Conservation (phyloP, 2,113 vertebrate genomes). For the Hydropotes inermis region DNA sequence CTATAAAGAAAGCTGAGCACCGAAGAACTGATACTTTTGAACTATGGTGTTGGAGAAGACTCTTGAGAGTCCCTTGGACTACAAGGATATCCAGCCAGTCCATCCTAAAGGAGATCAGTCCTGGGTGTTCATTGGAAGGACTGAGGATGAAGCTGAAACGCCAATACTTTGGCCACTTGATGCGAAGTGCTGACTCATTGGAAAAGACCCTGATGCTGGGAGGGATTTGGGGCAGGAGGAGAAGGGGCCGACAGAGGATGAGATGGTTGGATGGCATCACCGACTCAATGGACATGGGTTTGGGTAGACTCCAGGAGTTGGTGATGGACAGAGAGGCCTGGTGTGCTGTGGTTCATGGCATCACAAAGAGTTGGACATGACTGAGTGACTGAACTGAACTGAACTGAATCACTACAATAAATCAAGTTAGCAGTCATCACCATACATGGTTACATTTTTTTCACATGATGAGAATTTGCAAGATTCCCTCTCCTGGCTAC, state of each 20-base stretch:
- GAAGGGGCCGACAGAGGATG: neutral
- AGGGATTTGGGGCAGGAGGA: neutral
- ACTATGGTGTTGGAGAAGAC: too few relatives aligned
- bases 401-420: neutral
- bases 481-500: neutral
- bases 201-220: neutral
- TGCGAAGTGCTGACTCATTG: accelerated
- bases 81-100: neutral
- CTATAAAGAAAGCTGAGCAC: too few relatives aligned
- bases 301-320: neutral
- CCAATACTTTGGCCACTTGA: neutral
- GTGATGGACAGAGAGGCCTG: neutral
- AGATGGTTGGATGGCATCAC: neutral
- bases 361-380: accelerated
- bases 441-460: neutral
- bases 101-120: neutral
- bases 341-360: accelerated
- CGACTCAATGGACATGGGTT: neutral
- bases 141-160: neutral
- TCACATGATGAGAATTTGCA: neutral
- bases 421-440: neutral
- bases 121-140: neutral
- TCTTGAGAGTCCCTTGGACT: too few relatives aligned
- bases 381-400: neutral
- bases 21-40: too few relatives aligned